phyloP scores from a whole-genome alignment of 2,888 invertebrate genomes.

The Andricus quercusramuli region DNA sequence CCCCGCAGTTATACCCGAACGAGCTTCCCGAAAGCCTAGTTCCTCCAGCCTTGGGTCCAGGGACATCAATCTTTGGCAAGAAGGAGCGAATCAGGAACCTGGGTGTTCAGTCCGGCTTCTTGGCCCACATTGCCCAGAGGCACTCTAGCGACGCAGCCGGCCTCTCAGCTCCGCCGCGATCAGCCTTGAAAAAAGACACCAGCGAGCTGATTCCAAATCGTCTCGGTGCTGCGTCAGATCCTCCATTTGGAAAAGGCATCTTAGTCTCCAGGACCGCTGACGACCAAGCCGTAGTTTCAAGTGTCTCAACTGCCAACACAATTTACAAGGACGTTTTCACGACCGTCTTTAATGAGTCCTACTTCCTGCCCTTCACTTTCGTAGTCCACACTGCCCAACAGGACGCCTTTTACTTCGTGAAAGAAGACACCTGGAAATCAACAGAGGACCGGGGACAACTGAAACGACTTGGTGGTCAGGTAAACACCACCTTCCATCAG shows the following conservation, averaged over 20 bases:
- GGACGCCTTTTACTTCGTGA: slow-evolving; percentile 95
- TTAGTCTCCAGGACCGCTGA: slow-evolving; percentile 89
- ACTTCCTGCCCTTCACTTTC: slow-evolving; percentile 91
- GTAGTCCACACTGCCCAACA: slow-evolving; percentile 93
- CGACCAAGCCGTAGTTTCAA: slow-evolving; percentile 90
- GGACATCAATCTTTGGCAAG: slow-evolving; percentile 81
- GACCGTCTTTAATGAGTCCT: slow-evolving; percentile 94
- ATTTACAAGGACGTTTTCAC: slow-evolving; percentile 96
- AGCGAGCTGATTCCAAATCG: slow-evolving; percentile 88
- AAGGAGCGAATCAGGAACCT: slow-evolving; percentile 82
- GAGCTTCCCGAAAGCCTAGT: slow-evolving; percentile 85
- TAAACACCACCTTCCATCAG: slow-evolving; percentile 95
- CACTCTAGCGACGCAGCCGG: slow-evolving; percentile 89
- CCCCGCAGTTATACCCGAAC: slow-evolving; percentile 91
- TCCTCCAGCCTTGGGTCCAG: slow-evolving; percentile 83
- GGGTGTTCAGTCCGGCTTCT: slow-evolving; percentile 90
- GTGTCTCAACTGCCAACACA: slow-evolving; percentile 93
- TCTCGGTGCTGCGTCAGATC: slow-evolving; percentile 91
- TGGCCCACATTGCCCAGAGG: slow-evolving; percentile 89
- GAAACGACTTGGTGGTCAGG: slow-evolving; percentile 92
- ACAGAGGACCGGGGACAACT: slow-evolving; percentile 93
- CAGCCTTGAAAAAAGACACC: slow-evolving; percentile 89
- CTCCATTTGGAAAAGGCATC: slow-evolving; percentile 93
- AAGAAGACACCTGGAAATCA: slow-evolving; percentile 94
- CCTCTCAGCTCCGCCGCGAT: slow-evolving; percentile 88